phyloP scores from a whole-genome alignment of 2,888 invertebrate species.

The Digitonthophagus gazella region DNA sequence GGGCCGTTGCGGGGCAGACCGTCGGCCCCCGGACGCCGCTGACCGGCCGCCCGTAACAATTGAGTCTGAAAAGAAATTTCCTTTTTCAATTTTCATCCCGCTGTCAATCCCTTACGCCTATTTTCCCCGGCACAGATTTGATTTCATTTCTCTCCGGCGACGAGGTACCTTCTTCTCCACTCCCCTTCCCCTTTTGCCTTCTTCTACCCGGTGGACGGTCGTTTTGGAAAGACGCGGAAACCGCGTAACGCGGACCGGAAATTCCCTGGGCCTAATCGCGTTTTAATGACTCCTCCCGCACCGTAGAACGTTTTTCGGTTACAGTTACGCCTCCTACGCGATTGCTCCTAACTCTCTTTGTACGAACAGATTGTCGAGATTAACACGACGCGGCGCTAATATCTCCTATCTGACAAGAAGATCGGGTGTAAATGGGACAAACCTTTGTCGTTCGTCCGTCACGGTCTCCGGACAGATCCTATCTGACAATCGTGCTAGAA shows the following conservation, averaged over 20 bases:
- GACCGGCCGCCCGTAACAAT: constrained; percentile 51
- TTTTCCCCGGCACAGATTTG: constrained; percentile 53
- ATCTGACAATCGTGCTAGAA: not conserved
- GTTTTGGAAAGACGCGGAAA: too few relatives aligned
- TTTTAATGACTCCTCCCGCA: too few relatives aligned
- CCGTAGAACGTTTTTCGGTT: too few relatives aligned
- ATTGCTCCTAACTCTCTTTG: not conserved
- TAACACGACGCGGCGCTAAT: not conserved
- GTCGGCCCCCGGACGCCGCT: constrained; percentile 43
- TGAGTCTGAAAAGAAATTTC: constrained; percentile 55
- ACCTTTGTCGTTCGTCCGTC: not conserved
- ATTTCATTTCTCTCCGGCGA: constrained; percentile 46
- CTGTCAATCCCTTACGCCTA: constrained; percentile 53
- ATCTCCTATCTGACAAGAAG: not conserved
- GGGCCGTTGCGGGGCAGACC: constrained; percentile 22
- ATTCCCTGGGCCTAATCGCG: too few relatives aligned
- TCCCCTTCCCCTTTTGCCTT: constrained; percentile 35
- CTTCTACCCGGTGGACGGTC: too few relatives aligned
- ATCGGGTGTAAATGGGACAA: not conserved
- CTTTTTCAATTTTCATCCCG: constrained; percentile 54
- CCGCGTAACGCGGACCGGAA: too few relatives aligned
- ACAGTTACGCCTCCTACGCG: too few relatives aligned
- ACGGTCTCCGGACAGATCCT: not conserved
- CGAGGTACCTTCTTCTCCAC: constrained; percentile 41
- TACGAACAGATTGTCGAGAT: not conserved